Evolutionary conservation across 1,140 invertebrate genomes (phyloP), one percentile per base, ranked within the genome.

Genomic region (Rhopalosiphum padi): DNA sequence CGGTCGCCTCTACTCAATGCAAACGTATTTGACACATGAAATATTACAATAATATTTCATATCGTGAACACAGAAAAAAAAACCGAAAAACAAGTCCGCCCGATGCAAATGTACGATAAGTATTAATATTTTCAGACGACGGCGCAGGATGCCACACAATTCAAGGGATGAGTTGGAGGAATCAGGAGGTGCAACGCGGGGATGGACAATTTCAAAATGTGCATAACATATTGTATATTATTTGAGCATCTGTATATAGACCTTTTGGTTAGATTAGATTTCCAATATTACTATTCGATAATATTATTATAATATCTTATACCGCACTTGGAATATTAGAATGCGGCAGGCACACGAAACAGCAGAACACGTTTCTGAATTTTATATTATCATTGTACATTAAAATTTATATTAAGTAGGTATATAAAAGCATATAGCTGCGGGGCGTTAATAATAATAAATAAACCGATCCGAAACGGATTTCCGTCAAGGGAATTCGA

Each of bases 381-480:
- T 55, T 55, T 25, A 9, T 25, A 55, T 55, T 55, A 55, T 25
- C 8, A 55, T 9, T 51, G 48, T 51, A 51, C 15, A 21, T 8
- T n/a, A n/a, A n/a, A n/a, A n/a, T n/a, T n/a, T 25, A 55, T 25
- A 25, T 55, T 55, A 55, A 6, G 23, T 55, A 1, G 7, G 7
- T 25, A 25, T 23, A 55, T 25, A 25, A 55, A 55, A 9, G 25
- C 22, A 23, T 9, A 25, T 25, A 30, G 23, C 23, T 9, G 23
- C 23, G 25, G 55, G 55, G 23, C 23, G 68, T 1, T n/a, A 2
- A 9, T 77, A 37, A 35, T n/a, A 7, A 82, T 21, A 82, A 82
- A 82, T 82, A 82, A 82, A 82, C n/a, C 77, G 77, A 77, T n/a
- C 11, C 68, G 68, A 77, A 82, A 37, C n/a, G 77, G 77, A 82